Evolutionary conservation across 1,140 invertebrate genomes (phyloP), one percentile per base, ranked within the genome.

Genomic region (Drosophila serrata): DNA sequence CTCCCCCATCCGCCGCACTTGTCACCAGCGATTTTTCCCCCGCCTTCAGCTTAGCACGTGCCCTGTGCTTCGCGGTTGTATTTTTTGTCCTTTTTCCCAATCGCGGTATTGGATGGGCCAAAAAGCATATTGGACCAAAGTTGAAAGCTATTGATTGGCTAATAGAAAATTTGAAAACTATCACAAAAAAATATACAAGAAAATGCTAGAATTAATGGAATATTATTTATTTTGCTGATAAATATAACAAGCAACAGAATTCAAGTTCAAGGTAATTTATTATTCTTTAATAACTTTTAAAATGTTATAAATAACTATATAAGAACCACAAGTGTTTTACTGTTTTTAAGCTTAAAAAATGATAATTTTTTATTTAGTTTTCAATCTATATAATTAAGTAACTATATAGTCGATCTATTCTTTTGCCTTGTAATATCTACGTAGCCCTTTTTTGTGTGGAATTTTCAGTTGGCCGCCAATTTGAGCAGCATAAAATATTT

Each of bases 401-500:
- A 70, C 39, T 31, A 13, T 33, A 1, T 5, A 35, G 67, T 72
- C 68, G 19, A 42, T 24, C 35, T 27, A 29, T 6, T 9, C 9
- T 33, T 22, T 1, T 13, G 12, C 6, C 12, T 35, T n/a, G 7
- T 1, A 22, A 49, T 40, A 15, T 31, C 42, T 43, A 37, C 29
- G 27, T 43, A 29, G 5, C 19, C 19, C 55, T 58, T 43, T 60
- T 74, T 57, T 70, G 57, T 72, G 45, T 46, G 37, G 27, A 58
- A 58, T 42, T 82, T 72, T 85, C 48, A 49, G 64, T 75, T 82
- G 55, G 81, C 55, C 84, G 69, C 81, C 80, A 88, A 90, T 88
- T 88, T 90, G 85, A 80, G 69, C 64, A 65, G 73, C 74, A 90
- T 90, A 51, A 90, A 90, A 90, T 90, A 90, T 90, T 90, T 90